phyloP scores from a whole-genome alignment of 2,113 vertebrate species.

The Ageneiosus marmoratus region DNA sequence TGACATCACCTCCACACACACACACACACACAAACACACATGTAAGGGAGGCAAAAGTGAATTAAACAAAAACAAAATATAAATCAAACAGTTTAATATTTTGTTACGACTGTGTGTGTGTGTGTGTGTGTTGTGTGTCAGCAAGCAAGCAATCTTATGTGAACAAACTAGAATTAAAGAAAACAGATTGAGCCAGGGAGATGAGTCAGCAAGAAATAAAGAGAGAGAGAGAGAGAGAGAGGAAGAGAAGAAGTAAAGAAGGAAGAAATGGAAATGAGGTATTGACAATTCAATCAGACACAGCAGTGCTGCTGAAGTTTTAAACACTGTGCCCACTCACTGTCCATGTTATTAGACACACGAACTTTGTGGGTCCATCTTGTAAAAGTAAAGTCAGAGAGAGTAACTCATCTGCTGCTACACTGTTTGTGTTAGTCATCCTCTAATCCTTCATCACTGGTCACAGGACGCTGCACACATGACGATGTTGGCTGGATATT shows the following conservation, averaged over 20 bases:
- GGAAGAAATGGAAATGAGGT: neutral
- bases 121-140: neutral
- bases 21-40: neutral
- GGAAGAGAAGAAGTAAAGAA: no score
- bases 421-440: no score
- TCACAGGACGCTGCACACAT: no score
- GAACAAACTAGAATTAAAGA: neutral
- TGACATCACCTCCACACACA: constrained; percentile 34
- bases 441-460: no score
- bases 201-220: neutral
- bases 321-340: no score
- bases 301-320: no score
- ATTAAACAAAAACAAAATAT: neutral
- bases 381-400: no score
- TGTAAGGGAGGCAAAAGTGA: neutral
- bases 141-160: neutral
- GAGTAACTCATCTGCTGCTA: no score
- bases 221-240: neutral
- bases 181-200: neutral
- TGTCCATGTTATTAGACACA: no score
- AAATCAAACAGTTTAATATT: neutral
- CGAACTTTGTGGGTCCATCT: no score
- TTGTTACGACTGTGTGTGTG: neutral
- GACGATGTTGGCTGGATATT: no score
- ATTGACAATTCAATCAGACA: no score